Evolutionary conservation across 2,113 vertebrate genomes (phyloP), one percentile per base, ranked within the genome.

Genomic region (Ctenodactylus gundi): DNA sequence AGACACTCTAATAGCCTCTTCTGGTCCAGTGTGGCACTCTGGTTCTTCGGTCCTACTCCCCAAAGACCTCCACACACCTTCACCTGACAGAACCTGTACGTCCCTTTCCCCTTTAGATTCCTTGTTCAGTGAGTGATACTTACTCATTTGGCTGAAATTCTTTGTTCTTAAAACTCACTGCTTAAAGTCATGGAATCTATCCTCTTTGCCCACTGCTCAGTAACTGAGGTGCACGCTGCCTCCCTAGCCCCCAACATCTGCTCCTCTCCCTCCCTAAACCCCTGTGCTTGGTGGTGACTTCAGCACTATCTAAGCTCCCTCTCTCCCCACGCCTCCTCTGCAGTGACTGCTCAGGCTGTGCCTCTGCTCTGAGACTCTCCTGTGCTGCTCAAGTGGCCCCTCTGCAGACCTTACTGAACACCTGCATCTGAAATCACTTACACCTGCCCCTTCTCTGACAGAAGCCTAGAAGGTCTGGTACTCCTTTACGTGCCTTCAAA

Each of bases 341-440:
- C 36, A 86, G 31, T 46, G 15, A 14, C 0, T n/a, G 23, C 17
- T 72, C 53, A 29, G 14, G 7, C 7, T 51, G 15, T 34, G 29
- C 12, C 0, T 64, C 7, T 57, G 5, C 36, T 58, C 31, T 7
- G 36, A 72, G 15, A 39, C 12, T 1, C 3, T 57, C 6, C 23
- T 77, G 72, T 67, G 4, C 39, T 29, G 60, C 44, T 21, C 20
- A 49, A 3, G 1, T 5, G 55, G 31, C 49, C 27, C 1, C 23
- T 55, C 36, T 60, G 3, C 11, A 21, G 1, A 4, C 0, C 20
- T 25, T 18, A 7, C 2, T 31, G 4, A 72, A 60, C 0, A 7
- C 34, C 36, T 57, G 34, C 1, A 62, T 84, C 25, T 75, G 77
- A 64, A 17, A n/a, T 67, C 21, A 39, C 7, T 13, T 20, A 46